Evolutionary conservation across 53 echinoderm and acorn worm genomes (phyloP), one percentile per base, ranked within the genome.

Genomic region (Paracentrotus lividus): DNA sequence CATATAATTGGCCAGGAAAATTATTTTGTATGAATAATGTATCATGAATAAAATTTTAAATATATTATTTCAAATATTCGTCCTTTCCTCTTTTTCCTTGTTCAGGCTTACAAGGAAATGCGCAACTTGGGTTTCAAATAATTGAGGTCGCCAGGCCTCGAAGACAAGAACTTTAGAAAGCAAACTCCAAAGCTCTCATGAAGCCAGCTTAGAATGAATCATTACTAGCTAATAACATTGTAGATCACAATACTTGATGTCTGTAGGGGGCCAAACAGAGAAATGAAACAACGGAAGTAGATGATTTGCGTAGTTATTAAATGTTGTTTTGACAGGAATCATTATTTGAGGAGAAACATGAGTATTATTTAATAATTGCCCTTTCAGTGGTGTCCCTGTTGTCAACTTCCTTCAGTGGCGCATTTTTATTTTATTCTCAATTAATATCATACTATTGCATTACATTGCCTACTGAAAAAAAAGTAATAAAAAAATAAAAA

Each of bases 151-250:
- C 40, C 40, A 15, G 40, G 72, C 40, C 72, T 5, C 18, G 72
- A 14, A 72, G 72, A 72, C 72, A 72, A 72, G 36, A 72, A 72
- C 33, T 72, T 72, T 72, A 72, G 72, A 72, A 36, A 72, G 72
- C 33, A 40, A 72, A 36, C 16, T 20, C 72, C 72, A 72, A 72
- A 72, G 36, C 72, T 21, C 72, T 40, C 18, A 40, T 38, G 72
- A 32, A 72, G 72, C 36, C 34, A 72, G 72, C 72, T 36, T 40
- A 0, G 72, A 10, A 38, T 72, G 72, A 72, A 7, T 72, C 72
- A 72, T 36, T 40, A 9, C 72, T 72, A 40, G 72, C 5, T 8
- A 26, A 64, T 29, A 72, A 18, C 72, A 36, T 31, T 15, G 20
- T 32, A 36, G 38, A 72, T 72, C 18, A 40, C 6, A 72, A 40